Base-by-base conservation (phyloP, 1,140 invertebrate species). In the Chrysopa pallens region DNA sequence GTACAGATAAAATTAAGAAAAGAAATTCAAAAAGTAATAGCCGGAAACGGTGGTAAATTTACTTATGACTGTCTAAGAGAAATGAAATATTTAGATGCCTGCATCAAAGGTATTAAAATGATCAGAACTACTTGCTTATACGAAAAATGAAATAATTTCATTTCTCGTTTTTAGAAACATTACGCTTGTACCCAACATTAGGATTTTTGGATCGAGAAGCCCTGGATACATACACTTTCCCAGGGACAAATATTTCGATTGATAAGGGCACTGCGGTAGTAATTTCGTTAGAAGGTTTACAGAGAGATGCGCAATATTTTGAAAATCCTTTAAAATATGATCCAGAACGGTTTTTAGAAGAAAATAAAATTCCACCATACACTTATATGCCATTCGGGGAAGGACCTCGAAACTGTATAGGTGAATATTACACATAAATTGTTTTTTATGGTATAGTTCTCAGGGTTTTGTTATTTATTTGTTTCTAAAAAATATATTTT, bases 171-270 rank as follows among this genome's bases (percentile, higher is more conserved):
- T 33, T 37, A 52, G 51, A 52, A 45, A 76, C 77, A 1, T 57
- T 82, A 47, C 64, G 79, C 23, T 72, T 70, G 48, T 72, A 76
- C 55, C 75, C 79, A 38, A 65, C 73, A 1, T 52, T 75, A 42
- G 63, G 68, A 1, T 57, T 68, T 28, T 50, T 79, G 1, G 70
- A 70, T 45, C 59, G 77, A 35, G 48, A 58, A 2, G 60, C 59
- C 29, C 57, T 55, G 3, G 52, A 58, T 43, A 50, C 58, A 11
- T 68, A 66, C 47, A 53, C 44, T 36, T 47, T 72, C 23, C 66
- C 67, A 0, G 60, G 55, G 6, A 64, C 54, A 0, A 47, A 67
- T 29, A 29, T 59, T 6, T 46, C 52, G 7, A 50, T 70, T 9
- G 58, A 66, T 42, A 60, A 60, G 40, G 66, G 55, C 4, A 58